Evolutionary conservation across 2,797 vertebrate species (phyloP).

Genomic region (Tamandua tetradactyla): DNA sequence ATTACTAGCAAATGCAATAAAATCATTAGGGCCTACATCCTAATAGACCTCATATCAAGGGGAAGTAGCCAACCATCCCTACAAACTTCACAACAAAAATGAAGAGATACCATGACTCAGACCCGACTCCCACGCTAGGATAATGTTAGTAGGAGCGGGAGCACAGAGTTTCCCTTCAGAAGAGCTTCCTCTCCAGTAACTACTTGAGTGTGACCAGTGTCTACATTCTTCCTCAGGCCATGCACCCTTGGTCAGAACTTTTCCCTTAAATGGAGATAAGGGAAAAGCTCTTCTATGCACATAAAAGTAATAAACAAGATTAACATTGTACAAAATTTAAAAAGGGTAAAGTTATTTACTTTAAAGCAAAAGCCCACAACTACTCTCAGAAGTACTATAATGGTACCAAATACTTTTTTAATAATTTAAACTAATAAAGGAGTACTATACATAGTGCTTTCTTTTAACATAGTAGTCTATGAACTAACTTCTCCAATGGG

Average conservation of each 20-base stretch:
- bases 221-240: neutral
- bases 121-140: neutral
- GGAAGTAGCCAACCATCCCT: neutral
- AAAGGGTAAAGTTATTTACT: neutral
- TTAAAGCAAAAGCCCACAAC: neutral
- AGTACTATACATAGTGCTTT: neutral
- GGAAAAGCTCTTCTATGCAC: neutral
- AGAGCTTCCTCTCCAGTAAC: neutral
- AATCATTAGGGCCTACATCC: neutral
- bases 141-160: neutral
- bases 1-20: neutral
- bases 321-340: neutral
- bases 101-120: neutral
- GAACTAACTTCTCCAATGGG: neutral
- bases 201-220: neutral
- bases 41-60: neutral
- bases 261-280: neutral
- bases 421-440: slow-evolving; percentile 9
- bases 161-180: neutral
- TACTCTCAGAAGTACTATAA: neutral
- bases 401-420: neutral
- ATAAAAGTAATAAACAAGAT: neutral
- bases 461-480: neutral
- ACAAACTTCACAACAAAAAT: neutral
- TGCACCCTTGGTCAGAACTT: neutral